Evolutionary conservation across 1,140 invertebrate genomes (phyloP).

Genomic region (Nomia melanderi): DNA sequence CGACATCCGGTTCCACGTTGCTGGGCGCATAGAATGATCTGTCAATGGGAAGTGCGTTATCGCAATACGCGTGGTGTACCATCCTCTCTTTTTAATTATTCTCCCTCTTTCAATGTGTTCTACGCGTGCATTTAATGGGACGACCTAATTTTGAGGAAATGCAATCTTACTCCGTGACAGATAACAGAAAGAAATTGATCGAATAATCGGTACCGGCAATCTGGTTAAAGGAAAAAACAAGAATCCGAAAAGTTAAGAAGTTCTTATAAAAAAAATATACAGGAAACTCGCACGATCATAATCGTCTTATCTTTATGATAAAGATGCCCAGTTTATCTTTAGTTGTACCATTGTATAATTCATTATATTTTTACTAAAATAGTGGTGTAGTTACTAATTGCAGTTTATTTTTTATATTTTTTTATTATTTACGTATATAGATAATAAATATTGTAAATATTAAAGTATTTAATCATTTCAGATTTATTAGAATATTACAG

Average conservation of each 20-base stretch:
- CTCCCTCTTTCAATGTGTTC: constrained; percentile 38
- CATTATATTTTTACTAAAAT: no score
- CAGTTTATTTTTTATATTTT: no score
- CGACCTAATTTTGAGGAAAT: constrained; percentile 50
- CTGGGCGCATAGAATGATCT: constrained; percentile 52
- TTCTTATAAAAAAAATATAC: background rate
- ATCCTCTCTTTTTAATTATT: constrained; percentile 56
- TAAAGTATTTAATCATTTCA: no score
- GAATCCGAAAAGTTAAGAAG: background rate
- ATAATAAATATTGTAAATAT: no score
- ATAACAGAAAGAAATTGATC: background rate
- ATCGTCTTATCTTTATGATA: no score
- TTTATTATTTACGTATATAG: no score
- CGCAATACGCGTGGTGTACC: constrained; percentile 61
- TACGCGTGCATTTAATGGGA: constrained; percentile 30
- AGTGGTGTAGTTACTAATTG: no score
- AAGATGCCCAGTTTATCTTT: no score
- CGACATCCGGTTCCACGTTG: constrained; percentile 69
- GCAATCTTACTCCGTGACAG: background rate
- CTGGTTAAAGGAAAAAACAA: background rate
- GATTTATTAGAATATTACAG: no score
- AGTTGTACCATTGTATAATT: no score
- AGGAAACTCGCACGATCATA: background rate
- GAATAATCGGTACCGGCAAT: background rate
- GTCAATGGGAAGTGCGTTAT: constrained; percentile 79